Conservation (phyloP, 2,888 invertebrate genomes). For the Polydesmus complanatus region DNA sequence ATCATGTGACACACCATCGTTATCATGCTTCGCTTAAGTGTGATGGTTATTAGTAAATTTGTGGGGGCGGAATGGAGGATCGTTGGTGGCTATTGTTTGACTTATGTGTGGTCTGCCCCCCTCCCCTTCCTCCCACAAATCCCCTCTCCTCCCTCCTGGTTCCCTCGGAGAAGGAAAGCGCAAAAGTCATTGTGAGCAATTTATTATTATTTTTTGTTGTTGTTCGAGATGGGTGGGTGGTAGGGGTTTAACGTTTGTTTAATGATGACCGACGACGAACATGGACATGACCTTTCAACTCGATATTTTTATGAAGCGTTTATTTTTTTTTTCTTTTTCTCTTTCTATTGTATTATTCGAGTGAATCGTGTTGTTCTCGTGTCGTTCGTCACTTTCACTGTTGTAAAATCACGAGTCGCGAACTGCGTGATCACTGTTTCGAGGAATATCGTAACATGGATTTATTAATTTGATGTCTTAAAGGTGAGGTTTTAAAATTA, state of each 20-base stretch:
- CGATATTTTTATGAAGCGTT: too few species aligned
- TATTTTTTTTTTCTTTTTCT: too few species aligned
- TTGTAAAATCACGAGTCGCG: too few species aligned
- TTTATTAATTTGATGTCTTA: too few species aligned
- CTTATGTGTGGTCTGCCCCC: background rate
- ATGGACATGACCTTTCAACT: too few species aligned
- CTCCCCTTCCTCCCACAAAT: background rate
- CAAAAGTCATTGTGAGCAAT: background rate
- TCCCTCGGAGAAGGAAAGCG: background rate
- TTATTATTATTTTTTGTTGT: background rate
- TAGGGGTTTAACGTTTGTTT: background rate
- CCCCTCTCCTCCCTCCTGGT: background rate
- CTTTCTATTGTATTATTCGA: too few species aligned
- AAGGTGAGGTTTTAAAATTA: too few species aligned
- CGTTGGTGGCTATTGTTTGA: background rate
- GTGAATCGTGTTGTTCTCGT: too few species aligned
- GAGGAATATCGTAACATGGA: too few species aligned
- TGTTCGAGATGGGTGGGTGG: background rate
- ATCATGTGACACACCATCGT: background rate
- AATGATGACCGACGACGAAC: background rate
- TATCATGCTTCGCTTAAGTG: background rate
- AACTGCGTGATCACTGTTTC: too few species aligned
- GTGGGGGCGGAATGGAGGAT: background rate
- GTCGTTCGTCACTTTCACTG: too few species aligned
- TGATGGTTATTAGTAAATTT: background rate